Base-by-base conservation (phyloP, 2,888 invertebrate genomes). In the Metellina segmentata region DNA sequence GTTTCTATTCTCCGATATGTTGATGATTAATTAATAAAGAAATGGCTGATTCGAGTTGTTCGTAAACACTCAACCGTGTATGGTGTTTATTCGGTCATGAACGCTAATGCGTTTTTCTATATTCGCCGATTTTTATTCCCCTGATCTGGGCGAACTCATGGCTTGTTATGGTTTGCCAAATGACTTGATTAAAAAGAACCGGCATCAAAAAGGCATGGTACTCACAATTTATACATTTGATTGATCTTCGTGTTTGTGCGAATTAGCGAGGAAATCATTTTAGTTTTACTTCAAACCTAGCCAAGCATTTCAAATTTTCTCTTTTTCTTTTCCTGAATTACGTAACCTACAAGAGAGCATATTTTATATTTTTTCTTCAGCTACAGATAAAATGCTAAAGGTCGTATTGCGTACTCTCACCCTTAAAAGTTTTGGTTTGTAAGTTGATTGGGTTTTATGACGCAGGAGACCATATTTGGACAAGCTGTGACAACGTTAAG, bases 61-160 rank as follows among this genome's bases (percentile, higher is more conserved):
- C 53, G 79, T 77, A 89, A 89, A 82, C 89, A 71, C 70, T 89
- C 82, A 89, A 77, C 82, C 89, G 89, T 77, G 69, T 52, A 70
- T 49, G 19, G 19, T 16, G 77, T 34, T 19, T 69, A 81, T 52
- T 70, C 89, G 51, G 74, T 77, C 82, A 77, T 83, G 7, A 89
- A 77, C 16, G 77, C 77, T 69, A 19, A 78, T 51, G 69, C 8
- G 53, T 81, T 81, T 81, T 19, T 4, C 20, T 51, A 61, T 61
- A 8, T 61, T 61, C 9, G 9, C 5, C 61, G 16, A 11, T 61
- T 61, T 61, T 61, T 61, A 61, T 61, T 61, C 61, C 61, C 13
- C 61, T 13, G 61, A 61, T 61, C 61, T 11, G 61, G 61, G 61
- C 61, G 16, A 61, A 16, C 61, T 6, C 16, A 61, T 16, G 9